phyloP scores from a whole-genome alignment of 2,113 vertebrate genomes.

The Tapirus terrestris region DNA sequence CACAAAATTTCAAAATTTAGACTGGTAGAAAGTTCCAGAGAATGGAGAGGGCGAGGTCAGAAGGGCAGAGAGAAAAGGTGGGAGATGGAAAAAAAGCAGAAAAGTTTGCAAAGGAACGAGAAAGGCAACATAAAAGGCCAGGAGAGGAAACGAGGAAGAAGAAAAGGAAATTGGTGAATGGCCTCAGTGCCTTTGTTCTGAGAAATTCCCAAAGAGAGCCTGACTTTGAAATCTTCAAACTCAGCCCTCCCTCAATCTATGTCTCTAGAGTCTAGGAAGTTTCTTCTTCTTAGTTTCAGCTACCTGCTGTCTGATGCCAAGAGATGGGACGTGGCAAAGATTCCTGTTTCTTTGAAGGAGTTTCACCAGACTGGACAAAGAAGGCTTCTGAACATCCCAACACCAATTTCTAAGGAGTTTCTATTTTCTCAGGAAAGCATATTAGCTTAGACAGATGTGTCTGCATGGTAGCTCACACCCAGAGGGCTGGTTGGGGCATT shows the following conservation, averaged over 20 bases:
- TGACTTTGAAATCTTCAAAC: conserved; percentile 62
- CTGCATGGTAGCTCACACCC: neutral
- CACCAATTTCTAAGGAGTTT: neutral
- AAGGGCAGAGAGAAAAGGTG: neutral
- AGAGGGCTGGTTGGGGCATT: neutral
- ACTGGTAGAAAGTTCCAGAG: neutral
- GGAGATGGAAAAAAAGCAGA: neutral
- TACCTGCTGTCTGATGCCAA: conserved; percentile 5
- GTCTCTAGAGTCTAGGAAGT: neutral
- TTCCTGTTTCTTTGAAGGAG: conserved; percentile 54
- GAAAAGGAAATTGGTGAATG: neutral
- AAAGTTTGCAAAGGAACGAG: neutral
- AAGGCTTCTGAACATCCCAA: neutral
- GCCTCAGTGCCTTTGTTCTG: conserved; percentile 54
- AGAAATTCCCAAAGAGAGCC: conserved; percentile 50
- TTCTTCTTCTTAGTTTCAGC: neutral
- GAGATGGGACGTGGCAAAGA: neutral
- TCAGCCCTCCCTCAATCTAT: neutral
- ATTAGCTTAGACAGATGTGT: neutral
- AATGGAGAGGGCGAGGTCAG: neutral
- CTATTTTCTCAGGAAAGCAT: neutral
- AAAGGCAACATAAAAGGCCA: conserved; percentile 16
- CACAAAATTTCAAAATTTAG: neutral
- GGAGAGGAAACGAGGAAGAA: conserved; percentile 31
- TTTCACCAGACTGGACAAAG: conserved; percentile 32